phyloP scores from a whole-genome alignment of 2,888 invertebrate genomes.

The Imbricaverruca yamaguchii region DNA sequence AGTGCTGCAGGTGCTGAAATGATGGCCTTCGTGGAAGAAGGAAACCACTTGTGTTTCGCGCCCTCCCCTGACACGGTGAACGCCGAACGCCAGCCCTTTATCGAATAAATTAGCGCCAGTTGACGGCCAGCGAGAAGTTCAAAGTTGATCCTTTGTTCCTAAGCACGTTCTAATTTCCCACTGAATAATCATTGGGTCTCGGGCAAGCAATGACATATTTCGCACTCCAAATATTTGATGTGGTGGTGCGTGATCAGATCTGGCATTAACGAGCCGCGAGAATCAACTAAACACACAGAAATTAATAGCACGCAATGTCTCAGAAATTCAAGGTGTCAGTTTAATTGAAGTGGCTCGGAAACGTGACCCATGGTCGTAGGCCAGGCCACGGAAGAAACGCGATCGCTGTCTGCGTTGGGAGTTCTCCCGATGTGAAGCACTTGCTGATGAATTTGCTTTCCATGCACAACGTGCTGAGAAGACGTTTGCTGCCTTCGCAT shows the following conservation, averaged over 20 bases:
- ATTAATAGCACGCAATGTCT: constrained; percentile 2
- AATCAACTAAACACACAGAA: constrained; percentile 11
- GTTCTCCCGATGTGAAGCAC: no score
- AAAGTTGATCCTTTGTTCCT: constrained; percentile 4
- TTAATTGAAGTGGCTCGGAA: not conserved
- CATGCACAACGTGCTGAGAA: no score
- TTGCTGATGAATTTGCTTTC: no score
- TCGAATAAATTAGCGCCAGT: not conserved
- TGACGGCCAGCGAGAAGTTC: not conserved
- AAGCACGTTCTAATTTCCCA: not conserved
- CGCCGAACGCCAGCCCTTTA: not conserved
- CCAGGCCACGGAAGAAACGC: no score
- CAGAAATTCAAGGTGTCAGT: not conserved
- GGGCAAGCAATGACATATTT: not conserved
- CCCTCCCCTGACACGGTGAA: not conserved
- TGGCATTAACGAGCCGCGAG: not conserved
- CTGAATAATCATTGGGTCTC: not conserved
- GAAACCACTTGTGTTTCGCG: not conserved
- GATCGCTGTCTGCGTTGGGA: no score
- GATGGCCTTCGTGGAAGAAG: not conserved
- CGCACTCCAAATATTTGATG: constrained; percentile 3
- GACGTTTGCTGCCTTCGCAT: no score
- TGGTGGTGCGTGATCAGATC: not conserved
- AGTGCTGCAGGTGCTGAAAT: not conserved
- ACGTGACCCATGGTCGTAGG: no score